Evolutionary conservation across 2,888 invertebrate genomes (phyloP), one percentile per base, ranked within the genome.

Genomic region (Scaeva pyrastri): DNA sequence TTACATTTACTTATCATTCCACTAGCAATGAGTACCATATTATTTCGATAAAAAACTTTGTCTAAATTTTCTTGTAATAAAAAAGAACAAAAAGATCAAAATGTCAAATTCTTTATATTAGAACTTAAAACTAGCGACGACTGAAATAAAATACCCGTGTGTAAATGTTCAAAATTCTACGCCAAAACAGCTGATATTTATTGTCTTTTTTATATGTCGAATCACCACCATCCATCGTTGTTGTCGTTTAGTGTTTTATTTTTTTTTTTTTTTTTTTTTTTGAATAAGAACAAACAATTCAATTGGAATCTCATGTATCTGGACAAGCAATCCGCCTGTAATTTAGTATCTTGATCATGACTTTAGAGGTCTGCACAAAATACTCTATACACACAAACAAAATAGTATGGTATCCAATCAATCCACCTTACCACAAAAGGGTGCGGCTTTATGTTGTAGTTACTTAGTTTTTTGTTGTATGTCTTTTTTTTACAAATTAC

Each of bases 281-380:
- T 60, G 23, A 66, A 41, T 10, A 43, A 10, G 64, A 64, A 64
- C 12, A 66, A 50, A 43, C 36, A 52, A 52, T 68, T 73, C 68
- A 77, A 84, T 84, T 71, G 56, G 43, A 70, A 78, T 79, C 70
- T 55, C 56, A 74, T 72, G 66, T 73, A 68, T 43, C 39, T 56
- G 16, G 6, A 70, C 62, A 70, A 56, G 74, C 41, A 74, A 70
- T 64, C 50, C 26, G 66, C 48, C 11, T 52, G 85, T 76, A 81
- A 85, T 70, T 85, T 72, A 85, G 81, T 85, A 81, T 81, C 81
- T 62, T 55, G 52, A 76, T 73, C 85, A 85, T 85, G 81, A 85
- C 60, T 43, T 16, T 45, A 43, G 23, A 52, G 16, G 31, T 58
- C 19, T 19, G 1, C 16, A 12, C 5, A 19, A 16, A 19, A 31